Percentiles rank a stretch among this genome's conserved stretches.
These are phyloP conservation scores for Gymnarchus niloticus DNA, from an alignment of 2,113 vertebrate species.

Conservation along the genomic window DNA sequence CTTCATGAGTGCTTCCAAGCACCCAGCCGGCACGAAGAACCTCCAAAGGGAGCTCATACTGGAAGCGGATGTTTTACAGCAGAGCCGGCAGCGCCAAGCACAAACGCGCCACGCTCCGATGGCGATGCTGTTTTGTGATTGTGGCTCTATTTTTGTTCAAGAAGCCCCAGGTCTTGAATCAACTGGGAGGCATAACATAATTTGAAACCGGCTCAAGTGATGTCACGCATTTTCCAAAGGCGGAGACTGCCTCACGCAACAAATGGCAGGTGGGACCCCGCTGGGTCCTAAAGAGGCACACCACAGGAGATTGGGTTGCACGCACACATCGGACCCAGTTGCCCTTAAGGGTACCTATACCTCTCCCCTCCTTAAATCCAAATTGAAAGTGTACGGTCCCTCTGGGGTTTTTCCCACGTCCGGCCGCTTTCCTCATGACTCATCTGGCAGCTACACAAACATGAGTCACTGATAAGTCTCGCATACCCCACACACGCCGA, in stretches of 20 bases:
- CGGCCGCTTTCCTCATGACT: background rate
- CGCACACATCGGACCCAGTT: background rate
- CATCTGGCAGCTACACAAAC: background rate
- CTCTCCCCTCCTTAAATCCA: background rate
- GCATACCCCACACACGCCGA: background rate
- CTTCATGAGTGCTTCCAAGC: too few species aligned
- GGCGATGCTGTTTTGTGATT: background rate
- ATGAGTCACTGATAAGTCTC: background rate
- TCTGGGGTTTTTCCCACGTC: background rate
- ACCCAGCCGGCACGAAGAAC: background rate
- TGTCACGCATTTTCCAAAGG: slow-evolving; percentile 62
- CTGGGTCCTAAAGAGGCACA: background rate
- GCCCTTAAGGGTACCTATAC: background rate
- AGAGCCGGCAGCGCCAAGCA: background rate
- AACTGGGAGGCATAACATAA: background rate
- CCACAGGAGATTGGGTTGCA: background rate
- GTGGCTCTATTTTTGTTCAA: background rate
- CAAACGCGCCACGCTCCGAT: background rate
- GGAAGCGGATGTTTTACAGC: background rate
- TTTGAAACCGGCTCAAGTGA: slow-evolving; percentile 53
- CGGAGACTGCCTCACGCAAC: slow-evolving; percentile 59
- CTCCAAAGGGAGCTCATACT: background rate
- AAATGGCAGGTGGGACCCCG: slow-evolving; percentile 55
- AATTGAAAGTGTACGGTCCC: background rate
- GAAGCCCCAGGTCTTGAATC: background rate